These are phyloP conservation scores for Siderastrea siderea DNA, from an alignment of 92 coral and sea anemone species.

Conservation along the genomic window DNA sequence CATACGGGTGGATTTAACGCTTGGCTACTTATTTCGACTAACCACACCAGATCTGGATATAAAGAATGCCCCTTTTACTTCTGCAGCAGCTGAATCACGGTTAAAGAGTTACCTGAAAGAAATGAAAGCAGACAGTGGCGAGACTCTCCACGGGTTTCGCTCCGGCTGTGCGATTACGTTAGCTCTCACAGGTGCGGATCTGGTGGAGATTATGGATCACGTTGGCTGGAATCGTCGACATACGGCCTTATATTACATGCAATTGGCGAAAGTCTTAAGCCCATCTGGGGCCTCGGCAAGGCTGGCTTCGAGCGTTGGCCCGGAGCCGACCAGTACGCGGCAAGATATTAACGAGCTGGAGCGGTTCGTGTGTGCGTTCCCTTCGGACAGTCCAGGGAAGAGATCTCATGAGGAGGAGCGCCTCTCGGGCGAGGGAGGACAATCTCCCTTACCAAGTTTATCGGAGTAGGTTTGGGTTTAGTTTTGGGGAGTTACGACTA, in stretches of 20 bases:
- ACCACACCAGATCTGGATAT: constrained; percentile 22
- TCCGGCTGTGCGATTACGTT: constrained; percentile 44
- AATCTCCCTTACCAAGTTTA: neutral
- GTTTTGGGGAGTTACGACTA: constrained; percentile 3
- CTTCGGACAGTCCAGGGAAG: constrained; percentile 23
- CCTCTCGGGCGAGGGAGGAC: neutral
- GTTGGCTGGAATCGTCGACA: constrained; percentile 37
- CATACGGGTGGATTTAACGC: constrained; percentile 22
- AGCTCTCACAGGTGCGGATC: constrained; percentile 23
- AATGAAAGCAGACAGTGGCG: constrained; percentile 23
- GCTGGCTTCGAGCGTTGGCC: constrained; percentile 23
- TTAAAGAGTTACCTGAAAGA: constrained; percentile 49
- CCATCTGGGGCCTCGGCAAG: constrained; percentile 27
- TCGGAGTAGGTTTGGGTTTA: constrained; percentile 7
- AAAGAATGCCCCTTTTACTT: constrained; percentile 27
- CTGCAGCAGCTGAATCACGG: constrained; percentile 50
- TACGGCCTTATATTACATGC: constrained; percentile 39
- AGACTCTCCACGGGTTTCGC: constrained; percentile 39
- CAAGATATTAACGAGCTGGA: constrained; percentile 45
- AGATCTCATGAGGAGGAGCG: constrained; percentile 2
- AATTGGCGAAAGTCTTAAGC: constrained; percentile 31
- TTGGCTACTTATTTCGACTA: constrained; percentile 46
- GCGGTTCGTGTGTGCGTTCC: constrained; percentile 50
- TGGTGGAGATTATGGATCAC: constrained; percentile 23
- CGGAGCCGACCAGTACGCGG: constrained; percentile 2